Evolutionary conservation across 2,113 vertebrate genomes (phyloP), one percentile per base, ranked within the genome.

Genomic region (Daphoenositta chrysoptera): DNA sequence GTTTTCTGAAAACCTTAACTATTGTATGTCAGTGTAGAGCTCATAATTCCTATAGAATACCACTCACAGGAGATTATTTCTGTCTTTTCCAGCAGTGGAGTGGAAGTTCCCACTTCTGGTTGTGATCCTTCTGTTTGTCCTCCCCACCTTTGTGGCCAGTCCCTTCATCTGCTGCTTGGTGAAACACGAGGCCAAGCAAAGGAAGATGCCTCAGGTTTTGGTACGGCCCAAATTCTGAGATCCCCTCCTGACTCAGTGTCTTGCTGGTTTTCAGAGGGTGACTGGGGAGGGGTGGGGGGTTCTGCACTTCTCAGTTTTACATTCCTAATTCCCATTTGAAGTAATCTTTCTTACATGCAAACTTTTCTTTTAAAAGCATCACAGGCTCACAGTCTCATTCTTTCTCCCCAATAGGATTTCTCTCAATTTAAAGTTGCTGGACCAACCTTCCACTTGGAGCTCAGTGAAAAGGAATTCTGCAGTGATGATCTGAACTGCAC

Each of bases 341-440:
- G 8, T 30, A 8, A 57, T 12, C 30, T 70, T 61, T 81, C n/a
- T 83, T 53, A 11, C 26, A 51, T 6, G 33, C 70, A 37, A 50
- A 16, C 3, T 31, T 48, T 50, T 50, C 15, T 77, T 89, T 26
- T 42, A 4, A 31, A 80, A 63, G 33, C 31, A 42, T 56, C 63
- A 23, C 60, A 27, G 24, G 33, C 11, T 72, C 50, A 77, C 27
- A 40, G 44, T 56, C n/a, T 40, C 24, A 2, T 39, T 86, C 58
- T n/a, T 82, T 61, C 64, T 58, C 51, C 57, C 76, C 31, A n/a
- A 39, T 1, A 97, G 97, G 92, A 97, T 79, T 90, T 97, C 10
- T 87, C 70, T 35, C 30, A 18, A 3, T 60, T 70, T 24, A 77
- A 71, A 82, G 54, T 39, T 76, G 35, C 89, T 42, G 61, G 39